Conservation (phyloP, 2,797 vertebrate genomes). For the Acanthurus tractus region DNA sequence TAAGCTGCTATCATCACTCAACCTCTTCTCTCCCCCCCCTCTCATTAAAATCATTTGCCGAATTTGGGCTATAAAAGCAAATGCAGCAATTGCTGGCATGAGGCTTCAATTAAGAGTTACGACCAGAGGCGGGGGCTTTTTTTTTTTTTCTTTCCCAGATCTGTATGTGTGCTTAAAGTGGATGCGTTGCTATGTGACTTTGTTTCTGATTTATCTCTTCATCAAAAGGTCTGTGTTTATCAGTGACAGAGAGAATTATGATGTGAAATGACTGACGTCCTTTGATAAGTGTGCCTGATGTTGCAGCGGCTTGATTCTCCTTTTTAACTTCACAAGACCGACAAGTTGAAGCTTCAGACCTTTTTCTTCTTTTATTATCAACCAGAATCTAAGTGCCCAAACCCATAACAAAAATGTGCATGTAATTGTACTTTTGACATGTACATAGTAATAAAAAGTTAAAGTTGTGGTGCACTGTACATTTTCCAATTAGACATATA, state of each 20-base stretch:
- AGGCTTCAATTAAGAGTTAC: slow-evolving; percentile 80
- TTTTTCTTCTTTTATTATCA: slow-evolving; percentile 10
- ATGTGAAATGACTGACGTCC: slow-evolving; percentile 6
- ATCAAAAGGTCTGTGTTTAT: slow-evolving; percentile 18
- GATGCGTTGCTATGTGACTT: slow-evolving; percentile 25
- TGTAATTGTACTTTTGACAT: slow-evolving; percentile 20
- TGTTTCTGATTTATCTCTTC: slow-evolving; percentile 13
- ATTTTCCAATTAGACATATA: neutral
- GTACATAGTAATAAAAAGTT: neutral
- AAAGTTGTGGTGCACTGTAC: neutral
- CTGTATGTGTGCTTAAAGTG: slow-evolving; percentile 26
- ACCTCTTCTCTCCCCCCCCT: slow-evolving; percentile 55
- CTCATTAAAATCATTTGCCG: slow-evolving; percentile 84
- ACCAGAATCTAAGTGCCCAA: neutral
- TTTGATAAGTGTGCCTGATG: slow-evolving; percentile 7
- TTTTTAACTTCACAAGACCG: slow-evolving; percentile 36
- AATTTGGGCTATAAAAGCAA: slow-evolving; percentile 82
- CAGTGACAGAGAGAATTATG: neutral
- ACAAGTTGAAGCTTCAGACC: slow-evolving; percentile 13
- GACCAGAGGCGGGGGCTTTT: slow-evolving; percentile 43
- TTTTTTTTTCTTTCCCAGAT: slow-evolving; percentile 20
- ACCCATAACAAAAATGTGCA: slow-evolving; percentile 8
- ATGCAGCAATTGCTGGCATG: slow-evolving; percentile 79
- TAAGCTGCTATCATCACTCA: slow-evolving; percentile 57
- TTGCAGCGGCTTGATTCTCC: slow-evolving; percentile 36